These are phyloP conservation scores for Holothuria glaberrima DNA, from an alignment of 35 echinoderm and acorn worm genomes.

Conservation along the genomic window DNA sequence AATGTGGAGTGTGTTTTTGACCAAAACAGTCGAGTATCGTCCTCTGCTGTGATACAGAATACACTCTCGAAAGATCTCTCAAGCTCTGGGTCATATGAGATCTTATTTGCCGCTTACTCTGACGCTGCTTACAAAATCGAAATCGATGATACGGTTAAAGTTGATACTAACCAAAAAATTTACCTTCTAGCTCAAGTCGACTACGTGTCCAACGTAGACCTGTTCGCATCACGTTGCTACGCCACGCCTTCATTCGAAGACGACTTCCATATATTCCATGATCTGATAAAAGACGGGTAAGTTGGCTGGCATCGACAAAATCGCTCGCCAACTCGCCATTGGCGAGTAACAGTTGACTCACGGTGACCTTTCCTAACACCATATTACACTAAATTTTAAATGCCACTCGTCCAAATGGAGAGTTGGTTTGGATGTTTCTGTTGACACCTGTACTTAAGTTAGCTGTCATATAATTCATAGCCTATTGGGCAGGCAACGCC, in stretches of 20 bases:
- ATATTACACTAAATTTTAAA: too few relatives aligned
- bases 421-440: too few relatives aligned
- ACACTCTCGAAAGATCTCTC: background rate
- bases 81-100: background rate
- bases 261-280: background rate
- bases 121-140: background rate
- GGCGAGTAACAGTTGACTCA: too few relatives aligned
- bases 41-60: slow-evolving; percentile 23
- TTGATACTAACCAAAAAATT: background rate
- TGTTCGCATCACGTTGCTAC: slow-evolving; percentile 5
- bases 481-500: too few relatives aligned
- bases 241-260: background rate
- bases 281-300: slow-evolving; percentile 8
- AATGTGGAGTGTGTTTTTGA: slow-evolving; percentile 18
- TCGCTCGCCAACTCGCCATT: too few relatives aligned
- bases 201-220: background rate
- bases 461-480: too few relatives aligned
- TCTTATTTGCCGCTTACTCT: slow-evolving; percentile 17
- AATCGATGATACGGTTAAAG: background rate
- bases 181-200: slow-evolving; percentile 8
- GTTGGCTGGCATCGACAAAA: background rate
- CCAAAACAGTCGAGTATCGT: slow-evolving; percentile 11
- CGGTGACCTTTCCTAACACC: too few relatives aligned
- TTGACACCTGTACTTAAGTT: too few relatives aligned
- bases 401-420: too few relatives aligned